Evolutionary conservation across 2,113 vertebrate species (phyloP).

Genomic region (Melanerpes aurifrons): DNA sequence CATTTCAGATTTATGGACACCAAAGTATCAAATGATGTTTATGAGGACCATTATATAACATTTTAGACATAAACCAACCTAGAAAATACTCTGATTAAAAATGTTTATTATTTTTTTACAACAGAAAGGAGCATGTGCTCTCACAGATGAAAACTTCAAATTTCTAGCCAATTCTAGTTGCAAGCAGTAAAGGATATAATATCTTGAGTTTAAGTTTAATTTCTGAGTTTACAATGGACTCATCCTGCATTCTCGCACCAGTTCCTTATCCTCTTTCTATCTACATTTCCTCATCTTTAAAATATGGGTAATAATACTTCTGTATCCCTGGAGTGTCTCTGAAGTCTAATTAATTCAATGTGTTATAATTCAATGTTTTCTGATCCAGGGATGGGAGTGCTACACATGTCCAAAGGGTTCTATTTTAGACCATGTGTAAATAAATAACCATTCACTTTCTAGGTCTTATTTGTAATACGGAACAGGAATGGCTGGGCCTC

Average conservation of each 20-base stretch:
- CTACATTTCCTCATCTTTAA: slow-evolving; percentile 62
- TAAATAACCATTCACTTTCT: neutral
- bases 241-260: neutral
- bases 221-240: slow-evolving; percentile 27
- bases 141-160: neutral
- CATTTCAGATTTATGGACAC: neutral
- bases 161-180: neutral
- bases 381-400: slow-evolving; percentile 14
- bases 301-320: slow-evolving; percentile 63
- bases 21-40: neutral
- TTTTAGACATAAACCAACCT: neutral
- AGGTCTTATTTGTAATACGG: slow-evolving; percentile 18
- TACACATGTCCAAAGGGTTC: neutral
- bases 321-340: slow-evolving; percentile 44
- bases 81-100: neutral
- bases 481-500: neutral
- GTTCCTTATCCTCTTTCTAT: slow-evolving; percentile 14
- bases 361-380: slow-evolving; percentile 9
- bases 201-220: slow-evolving; percentile 3
- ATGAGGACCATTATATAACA: neutral
- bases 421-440: slow-evolving; percentile 12
- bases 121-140: neutral
- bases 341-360: slow-evolving; percentile 53
- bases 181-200: neutral
- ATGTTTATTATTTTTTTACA: neutral